Conservation (phyloP, 2,888 invertebrate genomes). For the Melanargia galathea region DNA sequence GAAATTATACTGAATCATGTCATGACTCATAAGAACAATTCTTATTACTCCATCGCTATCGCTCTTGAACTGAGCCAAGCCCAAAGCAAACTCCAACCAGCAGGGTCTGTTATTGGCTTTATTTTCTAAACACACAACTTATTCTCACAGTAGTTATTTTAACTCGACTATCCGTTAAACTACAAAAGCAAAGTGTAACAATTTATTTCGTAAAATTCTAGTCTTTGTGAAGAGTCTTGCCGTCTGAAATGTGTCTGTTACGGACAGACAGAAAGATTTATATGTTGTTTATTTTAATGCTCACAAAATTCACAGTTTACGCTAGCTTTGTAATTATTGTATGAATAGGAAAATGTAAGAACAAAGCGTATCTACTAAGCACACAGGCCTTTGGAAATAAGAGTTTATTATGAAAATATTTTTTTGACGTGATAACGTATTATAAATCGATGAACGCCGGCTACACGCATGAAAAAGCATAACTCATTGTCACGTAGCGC, state of each 20-base stretch:
- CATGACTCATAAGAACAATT: not conserved
- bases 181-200: slow-evolving; percentile 17
- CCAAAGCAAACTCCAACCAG: slow-evolving; percentile 22
- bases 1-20: too few relatives aligned
- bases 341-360: too few relatives aligned
- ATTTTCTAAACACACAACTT: slow-evolving; percentile 27
- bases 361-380: too few relatives aligned
- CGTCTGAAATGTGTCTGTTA: not conserved
- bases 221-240: not conserved
- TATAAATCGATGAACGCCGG: too few relatives aligned
- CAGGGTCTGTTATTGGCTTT: slow-evolving; percentile 32
- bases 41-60: not conserved
- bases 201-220: slow-evolving; percentile 10
- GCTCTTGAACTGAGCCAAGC: slow-evolving; percentile 7
- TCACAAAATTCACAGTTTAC: not conserved
- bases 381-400: too few relatives aligned
- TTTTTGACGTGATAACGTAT: too few relatives aligned
- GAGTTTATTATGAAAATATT: too few relatives aligned
- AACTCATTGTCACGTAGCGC: too few relatives aligned
- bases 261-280: not conserved
- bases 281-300: not conserved
- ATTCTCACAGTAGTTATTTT: slow-evolving; percentile 23
- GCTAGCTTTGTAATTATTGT: too few relatives aligned
- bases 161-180: slow-evolving; percentile 7
- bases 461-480: too few relatives aligned